phyloP scores from a whole-genome alignment of 2,797 vertebrate genomes.

The Scarus forsteni region DNA sequence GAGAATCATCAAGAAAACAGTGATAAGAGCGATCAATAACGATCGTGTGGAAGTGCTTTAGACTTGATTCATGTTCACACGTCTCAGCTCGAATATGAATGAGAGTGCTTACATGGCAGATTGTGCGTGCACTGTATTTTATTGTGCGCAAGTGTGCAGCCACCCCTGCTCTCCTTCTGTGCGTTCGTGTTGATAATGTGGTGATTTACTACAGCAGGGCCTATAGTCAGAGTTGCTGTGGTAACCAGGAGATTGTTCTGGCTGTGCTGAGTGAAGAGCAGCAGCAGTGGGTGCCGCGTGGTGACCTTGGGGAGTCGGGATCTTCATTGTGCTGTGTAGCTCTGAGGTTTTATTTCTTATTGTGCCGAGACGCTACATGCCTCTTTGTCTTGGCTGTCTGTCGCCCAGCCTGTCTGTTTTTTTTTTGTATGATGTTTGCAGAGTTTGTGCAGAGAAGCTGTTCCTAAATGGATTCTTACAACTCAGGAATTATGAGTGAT shows the following conservation, averaged over 20 bases:
- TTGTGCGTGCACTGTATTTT: constrained; percentile 22
- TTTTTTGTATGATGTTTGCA: not conserved
- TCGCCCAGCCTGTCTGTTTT: not conserved
- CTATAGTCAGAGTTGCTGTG: constrained; percentile 81
- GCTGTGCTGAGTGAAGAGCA: constrained; percentile 51
- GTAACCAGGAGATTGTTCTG: constrained; percentile 73
- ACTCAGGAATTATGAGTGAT: not conserved
- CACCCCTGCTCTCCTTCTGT: constrained; percentile 44
- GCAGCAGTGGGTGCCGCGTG: constrained; percentile 51
- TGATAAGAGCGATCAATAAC: constrained; percentile 23
- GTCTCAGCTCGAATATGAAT: constrained; percentile 9
- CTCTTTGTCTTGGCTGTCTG: constrained; percentile 34
- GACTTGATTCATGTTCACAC: not conserved
- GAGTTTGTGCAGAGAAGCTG: not conserved
- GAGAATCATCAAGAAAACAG: constrained; percentile 35
- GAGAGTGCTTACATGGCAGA: not conserved
- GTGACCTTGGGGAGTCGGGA: constrained; percentile 80
- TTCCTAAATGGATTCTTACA: not conserved
- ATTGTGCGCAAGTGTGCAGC: constrained; percentile 18
- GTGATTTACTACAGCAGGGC: constrained; percentile 57
- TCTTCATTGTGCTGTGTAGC: constrained; percentile 58
- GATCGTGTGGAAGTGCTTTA: not conserved
- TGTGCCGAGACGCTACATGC: constrained; percentile 21
- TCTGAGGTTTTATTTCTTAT: constrained; percentile 29
- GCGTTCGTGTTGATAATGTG: constrained; percentile 48